Evolutionary conservation across 2,888 invertebrate species (phyloP).

Genomic region (Tribolium freemani): DNA sequence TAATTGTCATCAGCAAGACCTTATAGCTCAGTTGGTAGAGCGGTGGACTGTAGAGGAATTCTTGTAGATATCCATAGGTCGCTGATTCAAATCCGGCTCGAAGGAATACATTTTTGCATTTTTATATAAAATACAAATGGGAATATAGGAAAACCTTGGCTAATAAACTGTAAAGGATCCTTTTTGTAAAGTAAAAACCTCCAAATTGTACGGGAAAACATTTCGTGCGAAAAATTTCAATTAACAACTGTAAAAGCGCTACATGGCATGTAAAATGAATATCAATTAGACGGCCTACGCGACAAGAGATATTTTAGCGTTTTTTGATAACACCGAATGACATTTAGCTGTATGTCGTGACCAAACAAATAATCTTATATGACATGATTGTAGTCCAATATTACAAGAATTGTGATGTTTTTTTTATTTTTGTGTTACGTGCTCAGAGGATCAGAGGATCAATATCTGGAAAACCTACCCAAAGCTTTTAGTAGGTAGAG

Average conservation of each 20-base stretch:
- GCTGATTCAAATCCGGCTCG: constrained; percentile 80
- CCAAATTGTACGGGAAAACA: background rate
- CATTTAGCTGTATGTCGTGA: constrained; percentile 1
- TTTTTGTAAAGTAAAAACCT: background rate
- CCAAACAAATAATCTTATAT: background rate
- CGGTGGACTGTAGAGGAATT: constrained; percentile 56
- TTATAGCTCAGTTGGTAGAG: constrained; percentile 60
- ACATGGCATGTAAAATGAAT: background rate
- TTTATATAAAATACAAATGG: constrained; percentile 12
- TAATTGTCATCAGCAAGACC: constrained; percentile 20
- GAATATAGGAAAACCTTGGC: too few relatives aligned
- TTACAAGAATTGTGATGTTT: too few relatives aligned
- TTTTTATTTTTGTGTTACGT: background rate
- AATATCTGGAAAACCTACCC: background rate
- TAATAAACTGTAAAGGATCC: constrained; percentile 74
- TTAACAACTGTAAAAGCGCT: background rate
- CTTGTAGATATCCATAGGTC: constrained; percentile 73
- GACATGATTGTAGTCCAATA: background rate
- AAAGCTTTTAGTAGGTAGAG: background rate
- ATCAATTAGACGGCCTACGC: background rate
- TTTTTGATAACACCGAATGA: constrained; percentile 4
- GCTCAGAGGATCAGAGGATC: background rate
- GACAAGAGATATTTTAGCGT: constrained; percentile 4
- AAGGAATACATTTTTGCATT: constrained; percentile 66
- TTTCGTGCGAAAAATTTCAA: background rate